Evolutionary conservation across 1,140 invertebrate genomes (phyloP).

Genomic region (Musca domestica): DNA sequence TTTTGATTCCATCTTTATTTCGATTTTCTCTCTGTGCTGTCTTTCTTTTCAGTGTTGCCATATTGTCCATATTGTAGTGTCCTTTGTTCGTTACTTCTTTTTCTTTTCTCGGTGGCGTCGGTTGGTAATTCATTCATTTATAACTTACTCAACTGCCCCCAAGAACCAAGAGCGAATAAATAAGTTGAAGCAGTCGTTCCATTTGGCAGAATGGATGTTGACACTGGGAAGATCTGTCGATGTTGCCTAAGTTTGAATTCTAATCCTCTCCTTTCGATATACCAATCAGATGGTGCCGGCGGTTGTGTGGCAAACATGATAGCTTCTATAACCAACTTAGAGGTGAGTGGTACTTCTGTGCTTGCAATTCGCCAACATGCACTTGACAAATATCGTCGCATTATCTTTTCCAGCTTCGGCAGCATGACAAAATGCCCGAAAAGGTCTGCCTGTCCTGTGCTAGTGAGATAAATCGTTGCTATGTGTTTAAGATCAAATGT

Average conservation of each 20-base stretch:
- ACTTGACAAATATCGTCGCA: not conserved
- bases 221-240: constrained; percentile 44
- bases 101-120: too few species aligned
- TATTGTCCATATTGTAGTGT: too few species aligned
- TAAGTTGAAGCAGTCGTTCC: too few species aligned
- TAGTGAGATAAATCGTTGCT: constrained; percentile 49
- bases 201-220: constrained; percentile 44
- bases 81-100: too few species aligned
- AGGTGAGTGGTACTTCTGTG: constrained; percentile 30
- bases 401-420: constrained; percentile 32
- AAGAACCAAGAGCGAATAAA: too few species aligned
- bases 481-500: constrained; percentile 48
- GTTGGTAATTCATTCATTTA: too few species aligned
- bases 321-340: constrained; percentile 39
- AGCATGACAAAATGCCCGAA: constrained; percentile 40
- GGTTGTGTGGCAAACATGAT: constrained; percentile 47
- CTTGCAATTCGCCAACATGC: not conserved
- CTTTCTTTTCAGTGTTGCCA: too few species aligned
- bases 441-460: constrained; percentile 46
- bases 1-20: too few species aligned
- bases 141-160: too few species aligned
- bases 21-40: too few species aligned
- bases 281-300: constrained; percentile 31
- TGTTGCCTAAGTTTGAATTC: constrained; percentile 38
- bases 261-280: constrained; percentile 45